Base-by-base conservation (phyloP, 2,888 invertebrate genomes). In the Sesia apiformis region DNA sequence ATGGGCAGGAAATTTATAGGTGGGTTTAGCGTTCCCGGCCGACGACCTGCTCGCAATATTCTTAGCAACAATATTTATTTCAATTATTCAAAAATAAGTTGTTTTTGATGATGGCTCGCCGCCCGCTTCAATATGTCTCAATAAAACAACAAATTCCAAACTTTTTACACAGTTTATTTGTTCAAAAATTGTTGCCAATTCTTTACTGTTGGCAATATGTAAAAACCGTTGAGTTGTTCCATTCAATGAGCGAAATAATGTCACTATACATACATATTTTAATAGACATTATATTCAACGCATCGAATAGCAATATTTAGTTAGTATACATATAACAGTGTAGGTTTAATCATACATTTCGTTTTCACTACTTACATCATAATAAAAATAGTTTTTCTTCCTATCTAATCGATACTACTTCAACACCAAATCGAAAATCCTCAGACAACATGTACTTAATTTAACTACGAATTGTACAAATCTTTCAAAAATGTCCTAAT, bases 121-220 rank as follows among this genome's bases (percentile, higher is more conserved):
- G 23, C 23, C 23, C 23, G 23, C 2, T 23, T 23, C 23, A 23
- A 23, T 23, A 23, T 23, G 23, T 23, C 23, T 23, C 2, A 23
- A 23, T 23, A 23, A 23, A 23, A 23, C 23, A 2, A 23, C 23
- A 23, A 23, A 23, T 23, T 23, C 23, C 23, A 23, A 23, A 23
- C 23, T n/a, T 46, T 46, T 46, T 23, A 46, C 78, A 76, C 68
- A 69, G 69, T 80, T 84, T 66, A 84, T 81, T 84, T 73, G 62
- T 76, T 78, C 76, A 81, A 84, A 84, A 83, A 75, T 70, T 73
- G 70, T 76, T 78, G 76, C 72, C 82, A 78, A 76, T 68, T 66
- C 68, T 61, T 67, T 69, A 63, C 67, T 60, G 68, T 72, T 74
- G 79, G 77, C 81, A 84, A 78, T 74, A 71, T 70, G 67, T 78